Evolutionary conservation across 1,140 invertebrate genomes (phyloP), one percentile per base, ranked within the genome.

Genomic region (Ruditapes philippinarum): DNA sequence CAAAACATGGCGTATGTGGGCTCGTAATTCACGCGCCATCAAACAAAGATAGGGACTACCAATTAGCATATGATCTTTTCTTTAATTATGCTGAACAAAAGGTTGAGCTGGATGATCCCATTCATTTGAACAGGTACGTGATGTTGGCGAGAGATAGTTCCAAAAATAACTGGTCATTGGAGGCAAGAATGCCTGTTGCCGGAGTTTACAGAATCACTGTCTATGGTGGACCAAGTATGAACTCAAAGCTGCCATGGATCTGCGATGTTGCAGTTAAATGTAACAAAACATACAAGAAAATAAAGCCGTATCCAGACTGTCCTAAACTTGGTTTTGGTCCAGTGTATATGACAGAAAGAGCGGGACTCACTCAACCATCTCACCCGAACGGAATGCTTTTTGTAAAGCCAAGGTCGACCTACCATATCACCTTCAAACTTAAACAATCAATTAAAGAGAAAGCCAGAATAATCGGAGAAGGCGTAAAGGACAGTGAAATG

Each of bases 321-420:
- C 88, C 88, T 11, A 25, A 38, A 22, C 45, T 89, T 7, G 88
- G 88, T 25, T 89, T 78, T 28, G 88, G 88, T 19, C 88, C 88
- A 3, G 42, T 84, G 51, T 22, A 74, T n/a, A 70, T 84, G 42
- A 85, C 88, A 22, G 81, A 85, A 84, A 76, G 19, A 49, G 38
- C 62, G 22, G 88, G 80, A 22, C 31, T 89, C 4, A 28, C 33
- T 3, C 28, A 84, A 36, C 80, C 82, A 19, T 84, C 88, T 0
- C 88, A 89, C 42, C 25, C 76, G 62, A 84, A 79, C 40, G 88
- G 88, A 14, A 78, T 89, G 38, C 40, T 84, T 38, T 84, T 84
- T 68, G 40, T 89, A 11, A 79, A 79, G 40, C 80, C 81, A 31
- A 42, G 81, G 33, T 57, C 84, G 31, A 78, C 49, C 28, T 54